These are phyloP conservation scores for Brachionus sp. DNA, from an alignment of 1,140 invertebrate genomes.

Conservation along the genomic window DNA sequence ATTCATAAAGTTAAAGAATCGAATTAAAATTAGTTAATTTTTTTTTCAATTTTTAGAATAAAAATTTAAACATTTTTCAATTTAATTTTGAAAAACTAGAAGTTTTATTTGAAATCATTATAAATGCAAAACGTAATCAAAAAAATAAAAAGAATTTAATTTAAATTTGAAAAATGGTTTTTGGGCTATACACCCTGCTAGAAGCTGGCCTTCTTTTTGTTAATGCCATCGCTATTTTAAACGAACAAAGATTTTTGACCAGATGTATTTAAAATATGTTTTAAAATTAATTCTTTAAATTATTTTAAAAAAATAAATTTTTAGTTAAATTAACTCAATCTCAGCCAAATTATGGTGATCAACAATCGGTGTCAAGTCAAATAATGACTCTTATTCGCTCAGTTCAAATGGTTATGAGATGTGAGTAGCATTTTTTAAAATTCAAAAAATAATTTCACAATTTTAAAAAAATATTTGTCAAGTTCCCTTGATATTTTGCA, in stretches of 20 bases:
- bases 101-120: background rate
- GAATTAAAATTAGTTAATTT: background rate
- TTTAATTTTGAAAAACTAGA: background rate
- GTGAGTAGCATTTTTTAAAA: background rate
- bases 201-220: slow-evolving; percentile 44
- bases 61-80: background rate
- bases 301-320: background rate
- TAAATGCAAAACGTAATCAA: background rate
- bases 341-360: slow-evolving; percentile 21
- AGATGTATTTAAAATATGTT: background rate
- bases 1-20: too few species aligned
- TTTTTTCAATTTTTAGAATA: background rate
- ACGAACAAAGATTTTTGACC: slow-evolving; percentile 40
- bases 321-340: background rate
- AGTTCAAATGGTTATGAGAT: slow-evolving; percentile 46
- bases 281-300: background rate
- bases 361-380: background rate
- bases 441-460: slow-evolving; percentile 27
- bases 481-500: slow-evolving; percentile 46
- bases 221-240: slow-evolving; percentile 39
- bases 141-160: background rate
- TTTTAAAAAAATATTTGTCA: background rate
- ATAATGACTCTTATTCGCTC: slow-evolving; percentile 44
- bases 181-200: slow-evolving; percentile 21
- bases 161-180: slow-evolving; percentile 42